phyloP scores from a whole-genome alignment of 1,140 invertebrate species.

The Pseudoatta argentina region DNA sequence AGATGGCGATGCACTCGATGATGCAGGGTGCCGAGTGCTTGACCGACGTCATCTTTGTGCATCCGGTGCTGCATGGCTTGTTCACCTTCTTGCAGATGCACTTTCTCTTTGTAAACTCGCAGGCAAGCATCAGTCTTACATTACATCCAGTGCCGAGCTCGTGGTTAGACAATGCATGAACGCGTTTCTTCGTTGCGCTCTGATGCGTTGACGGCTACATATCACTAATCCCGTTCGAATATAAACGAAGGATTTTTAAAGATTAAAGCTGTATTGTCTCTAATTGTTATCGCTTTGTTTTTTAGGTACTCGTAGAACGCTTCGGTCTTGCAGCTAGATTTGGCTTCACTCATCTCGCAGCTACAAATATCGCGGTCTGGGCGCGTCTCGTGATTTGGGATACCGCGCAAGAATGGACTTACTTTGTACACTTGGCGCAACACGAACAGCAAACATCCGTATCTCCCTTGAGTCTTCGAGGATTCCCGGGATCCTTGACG shows the following conservation, averaged over 20 bases:
- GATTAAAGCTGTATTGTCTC: background rate
- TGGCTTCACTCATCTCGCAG: slow-evolving; percentile 88
- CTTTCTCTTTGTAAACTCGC: slow-evolving; percentile 90
- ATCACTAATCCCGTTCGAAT: background rate
- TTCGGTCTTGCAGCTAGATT: slow-evolving; percentile 87
- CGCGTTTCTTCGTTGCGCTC: slow-evolving; percentile 45
- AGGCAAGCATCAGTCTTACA: slow-evolving; percentile 84
- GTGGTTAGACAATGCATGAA: slow-evolving; percentile 28
- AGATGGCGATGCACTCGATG: slow-evolving; percentile 89
- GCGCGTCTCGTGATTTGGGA: slow-evolving; percentile 89
- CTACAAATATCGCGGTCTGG: slow-evolving; percentile 89
- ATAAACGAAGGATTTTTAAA: background rate
- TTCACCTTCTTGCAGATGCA: slow-evolving; percentile 91
- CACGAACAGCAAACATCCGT: slow-evolving; percentile 74
- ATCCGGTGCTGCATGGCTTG: slow-evolving; percentile 89
- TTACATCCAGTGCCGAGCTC: background rate
- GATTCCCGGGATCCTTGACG: slow-evolving; percentile 84
- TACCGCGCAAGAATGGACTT: slow-evolving; percentile 87
- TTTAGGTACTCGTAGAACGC: slow-evolving; percentile 87
- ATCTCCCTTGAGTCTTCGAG: slow-evolving; percentile 84
- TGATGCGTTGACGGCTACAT: slow-evolving; percentile 25
- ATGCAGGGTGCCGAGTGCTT: slow-evolving; percentile 87
- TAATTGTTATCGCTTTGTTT: background rate
- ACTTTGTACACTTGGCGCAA: slow-evolving; percentile 86
- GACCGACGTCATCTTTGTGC: slow-evolving; percentile 88